Base-by-base conservation (phyloP, 1,140 invertebrate genomes). In the Ericerus pela region DNA sequence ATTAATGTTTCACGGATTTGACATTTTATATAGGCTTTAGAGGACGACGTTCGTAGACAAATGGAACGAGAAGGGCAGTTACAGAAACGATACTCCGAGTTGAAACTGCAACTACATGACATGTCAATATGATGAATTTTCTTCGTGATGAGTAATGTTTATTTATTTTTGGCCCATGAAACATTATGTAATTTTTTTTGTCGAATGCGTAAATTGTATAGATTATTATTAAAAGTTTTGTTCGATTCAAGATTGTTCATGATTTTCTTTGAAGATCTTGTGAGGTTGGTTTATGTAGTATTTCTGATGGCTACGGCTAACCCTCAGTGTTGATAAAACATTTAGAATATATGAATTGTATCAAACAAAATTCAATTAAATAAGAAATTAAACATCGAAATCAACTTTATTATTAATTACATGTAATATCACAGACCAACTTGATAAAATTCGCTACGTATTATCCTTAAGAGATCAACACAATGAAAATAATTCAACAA, bases 11-110 rank as follows among this genome's bases (percentile, higher is more conserved):
- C n/a, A 2, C n/a, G n/a, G n/a, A n/a, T n/a, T n/a, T n/a, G n/a
- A n/a, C n/a, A n/a, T n/a, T n/a, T n/a, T 38, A 24, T 47, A 24
- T 16, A 47, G 41, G 41, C 84, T 1, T 65, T 97, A 24, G 85
- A 84, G 52, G 91, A 96, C 66, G 92, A 98, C 68, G 92, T 96
- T 1, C 83, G 82, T 54, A 73, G 88, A 55, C 94, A 97, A 73
- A 85, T 84, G 55, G 86, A 93, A 58, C 73, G 94, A 59, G 94
- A 98, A 68, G 85, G 82, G 60, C 76, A 78, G 55, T 71, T 99
- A 33, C 96, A 99, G 72, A 76, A 78, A 57, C 75, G 77, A 60
- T 96, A 82, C 66, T 75, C 77, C n/a, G 76, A 85, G 37, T 53
- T 64, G 1, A 41, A 60, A 18, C 16, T 4, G 10, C 2, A 30